Evolutionary conservation across 1,140 invertebrate genomes (phyloP).

Genomic region (Meloidogyne hapla): DNA sequence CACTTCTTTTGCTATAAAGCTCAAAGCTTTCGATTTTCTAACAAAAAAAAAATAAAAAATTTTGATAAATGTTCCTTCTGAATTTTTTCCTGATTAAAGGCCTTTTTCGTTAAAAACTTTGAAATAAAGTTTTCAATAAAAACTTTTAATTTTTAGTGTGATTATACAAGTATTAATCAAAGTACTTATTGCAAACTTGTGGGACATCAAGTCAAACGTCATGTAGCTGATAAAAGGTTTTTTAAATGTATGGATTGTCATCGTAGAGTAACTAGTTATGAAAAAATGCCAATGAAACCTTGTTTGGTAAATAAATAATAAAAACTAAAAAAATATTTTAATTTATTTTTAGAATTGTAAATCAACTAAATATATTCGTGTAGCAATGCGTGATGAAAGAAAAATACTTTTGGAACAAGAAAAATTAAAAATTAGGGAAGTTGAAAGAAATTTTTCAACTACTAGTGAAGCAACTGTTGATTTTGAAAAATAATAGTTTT

Average conservation of each 20-base stretch:
- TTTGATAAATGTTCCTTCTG: no score
- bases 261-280: slow-evolving; percentile 36
- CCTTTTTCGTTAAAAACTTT: neutral
- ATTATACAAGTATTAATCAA: slow-evolving; percentile 38
- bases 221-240: slow-evolving; percentile 47
- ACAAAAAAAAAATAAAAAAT: no score
- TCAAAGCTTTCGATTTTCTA: no score
- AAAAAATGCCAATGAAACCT: slow-evolving; percentile 46
- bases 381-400: slow-evolving; percentile 55
- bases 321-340: neutral
- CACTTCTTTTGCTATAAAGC: no score
- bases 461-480: neutral
- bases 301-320: slow-evolving; percentile 38
- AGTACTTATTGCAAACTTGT: slow-evolving; percentile 31
- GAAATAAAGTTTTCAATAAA: slow-evolving; percentile 15
- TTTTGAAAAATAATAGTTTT: neutral
- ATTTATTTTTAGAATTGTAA: slow-evolving; percentile 43
- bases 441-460: slow-evolving; percentile 46
- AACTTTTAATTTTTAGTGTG: slow-evolving; percentile 34
- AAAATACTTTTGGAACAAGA: slow-evolving; percentile 47
- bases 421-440: slow-evolving; percentile 46
- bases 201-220: slow-evolving; percentile 38
- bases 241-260: slow-evolving; percentile 49
- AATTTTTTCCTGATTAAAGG: no score
- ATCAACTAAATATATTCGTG: slow-evolving; percentile 46